Base-by-base conservation (phyloP, 2,888 invertebrate species). In the Allolobophora icterica region DNA sequence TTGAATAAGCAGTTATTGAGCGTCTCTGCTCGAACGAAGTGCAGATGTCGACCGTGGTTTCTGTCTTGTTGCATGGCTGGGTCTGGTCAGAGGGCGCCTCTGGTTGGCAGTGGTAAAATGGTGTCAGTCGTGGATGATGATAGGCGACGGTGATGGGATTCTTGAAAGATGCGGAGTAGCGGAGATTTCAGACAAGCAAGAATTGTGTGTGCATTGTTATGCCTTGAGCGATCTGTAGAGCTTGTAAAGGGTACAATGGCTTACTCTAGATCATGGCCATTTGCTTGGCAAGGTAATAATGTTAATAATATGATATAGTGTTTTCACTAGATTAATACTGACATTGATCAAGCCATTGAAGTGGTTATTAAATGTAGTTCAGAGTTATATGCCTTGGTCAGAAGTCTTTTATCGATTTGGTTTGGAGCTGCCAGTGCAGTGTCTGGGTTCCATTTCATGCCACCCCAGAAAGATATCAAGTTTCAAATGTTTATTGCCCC, bases 31-130 rank as follows among this genome's bases (percentile, higher is more conserved):
- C 13, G 17, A 87, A 87, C 87, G 87, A 35, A 34, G 38, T 38
- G 87, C 87, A 87, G 87, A 87, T 87, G 87, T 87, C 87, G 35
- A 35, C 87, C 35, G 21, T 38, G 87, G 35, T 87, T 35, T 34
- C 38, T 87, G 38, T 87, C 38, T 87, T 87, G 87, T 24, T 87
- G 87, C 87, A 35, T 38, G 34, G 21, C 87, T 34, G 30, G 71
- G 30, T 71, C 71, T 71, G 71, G 71, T 71, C n/a, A 71, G 30
- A 5, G 71, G 71, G 71, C n/a, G 71, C 71, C n/a, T 71, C 71
- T n/a, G 17, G 71, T 8, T 71, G 71, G 30, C 71, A 71, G 71
- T 71, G n/a, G 52, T 52, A 21, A 17, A n/a, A 71, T 4, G 71
- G 30, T 30, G 71, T 71, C 71, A 71, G 8, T 71, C 5, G 71